Percentiles rank a stretch among this genome's conserved stretches.
Evolutionary conservation across 2,888 invertebrate species (phyloP).

Genomic region (Selenia dentaria): DNA sequence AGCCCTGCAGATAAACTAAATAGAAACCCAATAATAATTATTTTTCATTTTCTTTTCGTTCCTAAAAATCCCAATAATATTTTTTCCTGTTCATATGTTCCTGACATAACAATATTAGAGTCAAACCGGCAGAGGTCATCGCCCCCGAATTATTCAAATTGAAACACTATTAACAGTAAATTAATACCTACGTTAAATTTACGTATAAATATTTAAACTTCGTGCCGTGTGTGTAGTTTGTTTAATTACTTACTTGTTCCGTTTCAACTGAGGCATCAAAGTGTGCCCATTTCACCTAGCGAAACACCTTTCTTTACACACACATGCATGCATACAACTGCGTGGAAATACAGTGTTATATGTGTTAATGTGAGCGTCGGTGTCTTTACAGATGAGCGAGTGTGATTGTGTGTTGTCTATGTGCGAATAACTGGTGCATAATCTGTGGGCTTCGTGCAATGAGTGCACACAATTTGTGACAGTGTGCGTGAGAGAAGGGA

Average conservation of each 20-base stretch:
- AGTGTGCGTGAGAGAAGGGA: constrained; percentile 47
- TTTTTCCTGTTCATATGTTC: too few species aligned
- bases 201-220: constrained; percentile 8
- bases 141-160: constrained; percentile 11
- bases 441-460: constrained; percentile 4
- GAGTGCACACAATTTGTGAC: constrained; percentile 23
- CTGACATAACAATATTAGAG: too few species aligned
- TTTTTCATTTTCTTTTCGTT: too few species aligned
- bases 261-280: constrained; percentile 44
- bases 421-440: background rate
- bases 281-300: constrained; percentile 78
- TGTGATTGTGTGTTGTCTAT: constrained; percentile 19
- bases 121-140: background rate
- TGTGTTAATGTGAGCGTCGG: constrained; percentile 20
- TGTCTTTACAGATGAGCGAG: constrained; percentile 14
- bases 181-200: background rate
- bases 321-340: constrained; percentile 46
- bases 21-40: too few species aligned
- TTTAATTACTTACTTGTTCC: constrained; percentile 56
- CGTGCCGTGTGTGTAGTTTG: constrained; percentile 11
- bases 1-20: too few species aligned
- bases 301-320: constrained; percentile 82
- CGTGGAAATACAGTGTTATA: constrained; percentile 15
- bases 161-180: constrained; percentile 1
- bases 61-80: too few species aligned